Conservation (phyloP, 1,140 invertebrate genomes). For the Zaprionus ornatus region DNA sequence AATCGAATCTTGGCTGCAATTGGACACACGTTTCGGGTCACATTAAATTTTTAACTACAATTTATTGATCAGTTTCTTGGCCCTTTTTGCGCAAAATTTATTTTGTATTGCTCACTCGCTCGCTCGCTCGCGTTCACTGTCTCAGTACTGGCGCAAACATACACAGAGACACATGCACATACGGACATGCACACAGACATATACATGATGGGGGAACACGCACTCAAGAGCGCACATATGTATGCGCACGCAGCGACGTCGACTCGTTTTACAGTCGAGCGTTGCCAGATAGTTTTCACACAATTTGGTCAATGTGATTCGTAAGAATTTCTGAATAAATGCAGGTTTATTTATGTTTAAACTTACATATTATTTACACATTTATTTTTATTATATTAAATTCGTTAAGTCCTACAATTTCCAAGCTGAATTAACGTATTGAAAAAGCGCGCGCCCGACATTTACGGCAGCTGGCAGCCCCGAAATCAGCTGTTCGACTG, state of each 20-base stretch:
- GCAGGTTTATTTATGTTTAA: too few species aligned
- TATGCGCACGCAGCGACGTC: constrained; percentile 45
- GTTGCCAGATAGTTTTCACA: constrained; percentile 27
- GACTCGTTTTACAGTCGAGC: constrained; percentile 22
- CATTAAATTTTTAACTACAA: constrained; percentile 38
- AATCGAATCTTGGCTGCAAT: constrained; percentile 7
- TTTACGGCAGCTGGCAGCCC: constrained; percentile 26
- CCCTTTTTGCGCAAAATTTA: constrained; percentile 53
- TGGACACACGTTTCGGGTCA: constrained; percentile 35
- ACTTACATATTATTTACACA: background rate
- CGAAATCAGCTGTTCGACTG: constrained; percentile 24
- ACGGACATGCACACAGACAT: constrained; percentile 22
- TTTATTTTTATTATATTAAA: background rate
- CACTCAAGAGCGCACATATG: constrained; percentile 35
- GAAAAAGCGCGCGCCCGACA: constrained; percentile 30
- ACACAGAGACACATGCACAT: constrained; percentile 23
- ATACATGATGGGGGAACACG: constrained; percentile 8
- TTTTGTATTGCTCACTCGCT: constrained; percentile 60
- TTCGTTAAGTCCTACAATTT: background rate
- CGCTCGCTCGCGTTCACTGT: constrained; percentile 49
- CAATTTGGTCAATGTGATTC: background rate
- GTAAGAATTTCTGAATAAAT: background rate
- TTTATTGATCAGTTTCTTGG: constrained; percentile 49
- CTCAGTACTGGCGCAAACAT: constrained; percentile 42
- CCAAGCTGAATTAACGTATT: too few species aligned